Conservation (phyloP, 2,797 vertebrate species). For the Todus mexicanus region DNA sequence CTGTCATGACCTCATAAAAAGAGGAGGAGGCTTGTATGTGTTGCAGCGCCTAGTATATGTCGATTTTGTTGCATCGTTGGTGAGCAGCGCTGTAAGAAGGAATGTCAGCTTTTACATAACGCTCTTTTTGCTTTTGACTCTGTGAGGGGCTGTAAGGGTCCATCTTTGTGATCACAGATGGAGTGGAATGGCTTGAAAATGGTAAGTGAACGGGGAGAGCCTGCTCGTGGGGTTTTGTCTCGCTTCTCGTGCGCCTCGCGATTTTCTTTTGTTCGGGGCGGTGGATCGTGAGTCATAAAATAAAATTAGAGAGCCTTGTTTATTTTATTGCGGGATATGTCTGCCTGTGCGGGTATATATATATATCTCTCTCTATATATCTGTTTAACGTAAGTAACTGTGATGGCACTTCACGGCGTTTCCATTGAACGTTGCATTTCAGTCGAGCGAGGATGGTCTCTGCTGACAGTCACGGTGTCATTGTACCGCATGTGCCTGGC, state of each 20-base stretch:
- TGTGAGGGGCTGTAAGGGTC: conserved; percentile 85
- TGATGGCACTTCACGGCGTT: conserved; percentile 67
- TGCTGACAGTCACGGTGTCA: conserved; percentile 75
- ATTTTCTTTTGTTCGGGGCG: conserved; percentile 61
- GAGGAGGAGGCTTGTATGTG: conserved; percentile 87
- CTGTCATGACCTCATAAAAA: conserved; percentile 90
- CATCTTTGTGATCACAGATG: conserved; percentile 94
- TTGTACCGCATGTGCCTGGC: conserved; percentile 70
- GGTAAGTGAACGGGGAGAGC: conserved; percentile 84
- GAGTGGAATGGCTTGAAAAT: conserved; percentile 99
- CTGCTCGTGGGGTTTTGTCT: conserved; percentile 56
- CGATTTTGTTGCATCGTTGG: conserved; percentile 92
- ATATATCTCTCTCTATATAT: conserved; percentile 52
- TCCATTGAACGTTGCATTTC: conserved; percentile 63
- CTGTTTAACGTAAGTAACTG: conserved; percentile 64
- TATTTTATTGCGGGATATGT: conserved; percentile 15
- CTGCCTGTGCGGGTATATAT: conserved; percentile 43
- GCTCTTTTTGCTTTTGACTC: conserved; percentile 86
- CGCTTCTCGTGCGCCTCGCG: conserved; percentile 39
- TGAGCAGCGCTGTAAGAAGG: conserved; percentile 96
- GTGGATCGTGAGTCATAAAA: conserved; percentile 66
- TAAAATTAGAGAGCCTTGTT: conserved; percentile 66
- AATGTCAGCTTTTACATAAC: conserved; percentile 93
- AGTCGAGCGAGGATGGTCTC: conserved; percentile 69
- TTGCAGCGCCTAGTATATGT: conserved; percentile 86